Base-by-base conservation (phyloP, 1,140 invertebrate genomes). In the Reticulitermes speratus region DNA sequence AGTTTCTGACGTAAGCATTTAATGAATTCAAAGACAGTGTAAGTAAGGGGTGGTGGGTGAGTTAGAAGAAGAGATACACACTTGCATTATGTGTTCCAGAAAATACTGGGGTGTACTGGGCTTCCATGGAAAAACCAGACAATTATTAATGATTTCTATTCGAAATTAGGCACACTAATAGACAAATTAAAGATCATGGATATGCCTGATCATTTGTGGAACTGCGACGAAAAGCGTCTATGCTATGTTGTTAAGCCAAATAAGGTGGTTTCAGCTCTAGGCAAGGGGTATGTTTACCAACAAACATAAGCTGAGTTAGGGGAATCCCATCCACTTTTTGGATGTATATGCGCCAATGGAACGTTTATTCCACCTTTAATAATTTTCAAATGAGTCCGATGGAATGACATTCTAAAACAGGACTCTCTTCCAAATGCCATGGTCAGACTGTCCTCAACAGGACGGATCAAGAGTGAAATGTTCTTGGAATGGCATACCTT, bases 401-500 rank as follows among this genome's bases (percentile, higher is more conserved):
- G 87, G 86, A 89, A 88, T 52, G 44, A 81, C 30, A 87, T 90
- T 84, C 89, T 87, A 65, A 65, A 81, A 88, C 90, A 69, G 89
- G 88, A 84, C 75, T 89, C 23, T 87, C 88, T 82, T 88, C 89
- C 55, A 88, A 88, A 32, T 88, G 88, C 12, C 25, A 44, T 88
- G 25, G 87, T 89, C 23, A 90, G 87, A 45, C 89, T 91, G 89
- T 84, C 83, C 9, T 14, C 89, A 88, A 90, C 91, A 86, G 87
- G 88, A 0, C 90, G 90, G 83, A 87, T 91, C 23, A 91, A 88
- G 84, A 59, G 89, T 44, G 88, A 89, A 44, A 55, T 91, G 44
- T 91, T 92, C 87, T 87, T 89, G 2, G 89, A 90, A 86, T 91
- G 89, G 90, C 86, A 91, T 11, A 88, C 90, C n/a, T n/a, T n/a